Evolutionary conservation across 2,797 vertebrate genomes (phyloP).

Genomic region (Gymnopithys bicolor): DNA sequence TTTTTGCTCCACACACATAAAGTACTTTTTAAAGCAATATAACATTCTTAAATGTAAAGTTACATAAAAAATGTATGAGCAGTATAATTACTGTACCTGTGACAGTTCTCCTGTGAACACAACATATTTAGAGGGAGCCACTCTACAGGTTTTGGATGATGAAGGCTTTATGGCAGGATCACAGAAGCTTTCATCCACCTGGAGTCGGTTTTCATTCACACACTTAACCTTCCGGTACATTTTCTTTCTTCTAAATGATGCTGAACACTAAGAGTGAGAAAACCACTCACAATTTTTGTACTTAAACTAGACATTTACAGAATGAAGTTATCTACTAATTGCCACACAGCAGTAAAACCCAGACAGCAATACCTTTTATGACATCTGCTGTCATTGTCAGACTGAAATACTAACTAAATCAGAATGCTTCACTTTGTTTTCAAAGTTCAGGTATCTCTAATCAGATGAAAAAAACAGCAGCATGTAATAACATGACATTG

Average conservation of each 20-base stretch:
- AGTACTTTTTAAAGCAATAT: neutral
- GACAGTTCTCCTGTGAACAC: conserved; percentile 88
- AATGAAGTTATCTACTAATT: neutral
- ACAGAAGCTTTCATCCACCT: conserved; percentile 84
- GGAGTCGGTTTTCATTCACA: conserved; percentile 66
- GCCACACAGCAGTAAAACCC: neutral
- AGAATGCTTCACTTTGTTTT: neutral
- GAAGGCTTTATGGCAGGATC: conserved; percentile 76
- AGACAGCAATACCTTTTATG: neutral
- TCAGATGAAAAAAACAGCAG: neutral
- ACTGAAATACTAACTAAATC: neutral
- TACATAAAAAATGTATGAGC: neutral
- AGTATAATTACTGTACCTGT: conserved; percentile 77
- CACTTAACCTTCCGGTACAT: conserved; percentile 81
- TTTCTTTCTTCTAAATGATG: conserved; percentile 80
- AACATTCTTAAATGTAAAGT: neutral
- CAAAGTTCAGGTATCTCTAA: neutral
- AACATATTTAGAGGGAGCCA: conserved; percentile 78
- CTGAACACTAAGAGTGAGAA: conserved; percentile 81
- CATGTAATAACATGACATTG: neutral
- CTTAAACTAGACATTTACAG: neutral
- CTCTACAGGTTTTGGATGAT: conserved; percentile 76
- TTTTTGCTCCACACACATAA: neutral
- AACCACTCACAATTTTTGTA: neutral
- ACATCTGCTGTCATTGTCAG: neutral